Base-by-base conservation (phyloP, 2,113 vertebrate species). In the Vulpes vulpes region DNA sequence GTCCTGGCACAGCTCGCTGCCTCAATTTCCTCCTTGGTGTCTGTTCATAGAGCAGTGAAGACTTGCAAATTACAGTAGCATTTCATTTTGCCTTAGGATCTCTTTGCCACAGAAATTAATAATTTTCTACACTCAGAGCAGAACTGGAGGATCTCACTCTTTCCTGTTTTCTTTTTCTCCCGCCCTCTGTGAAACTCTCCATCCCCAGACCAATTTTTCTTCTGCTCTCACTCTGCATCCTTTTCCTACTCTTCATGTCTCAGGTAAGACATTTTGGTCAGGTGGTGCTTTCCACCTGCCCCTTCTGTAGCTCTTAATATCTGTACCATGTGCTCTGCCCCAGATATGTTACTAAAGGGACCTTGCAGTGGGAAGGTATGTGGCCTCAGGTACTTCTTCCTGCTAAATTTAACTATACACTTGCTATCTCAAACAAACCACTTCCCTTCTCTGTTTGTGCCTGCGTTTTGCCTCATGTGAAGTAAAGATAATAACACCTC, bases 401-500 rank as follows among this genome's bases (percentile, higher is more conserved):
- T 67, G 87, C 87, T 96, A 96, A 97, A 97, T 97, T 97, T 97
- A 97, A 91, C 93, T 91, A 91, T 25, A 27, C 5, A 73, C 43
- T 95, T 78, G 60, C 87, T 74, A 30, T 91, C 92, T 92, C 1
- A 1, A 92, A 64, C 62, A 97, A 76, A 60, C 43, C 80, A 96
- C 91, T 96, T 89, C 85, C 92, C 64, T 23, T 83, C 84, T 86
- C 91, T 71, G 11, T 94, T 94, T 91, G 59, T 96, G 89, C 91
- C 62, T 95, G 80, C 30, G 19, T 96, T 85, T 96, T 86, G 89
- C 95, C 67, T 97, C 95, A 67, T 89, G 86, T 76, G 78, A 96
- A 97, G 93, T 95, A 74, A 80, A 94, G 67, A 97, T 96, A 98
- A 98, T 97, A 97, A 97, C 96, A 95, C 97, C 95, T 98, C 90